Base-by-base conservation (phyloP, 2,113 vertebrate species). In the Centropristis striata region DNA sequence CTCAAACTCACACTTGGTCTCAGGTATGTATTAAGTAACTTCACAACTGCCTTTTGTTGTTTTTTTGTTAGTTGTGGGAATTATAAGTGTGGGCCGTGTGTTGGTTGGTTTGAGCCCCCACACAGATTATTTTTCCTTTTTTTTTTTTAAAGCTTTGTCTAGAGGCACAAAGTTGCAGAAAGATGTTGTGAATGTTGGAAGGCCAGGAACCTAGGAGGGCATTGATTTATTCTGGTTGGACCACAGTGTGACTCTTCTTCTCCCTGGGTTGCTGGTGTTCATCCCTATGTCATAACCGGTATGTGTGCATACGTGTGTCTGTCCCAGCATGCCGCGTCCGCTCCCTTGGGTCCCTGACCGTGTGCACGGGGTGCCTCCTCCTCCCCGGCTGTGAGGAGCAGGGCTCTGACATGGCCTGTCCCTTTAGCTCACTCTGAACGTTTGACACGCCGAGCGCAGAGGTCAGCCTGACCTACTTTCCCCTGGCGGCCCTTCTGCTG, bases 391-490 rank as follows among this genome's bases (percentile, higher is more conserved):
- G 91, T 93, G 93, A 94, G 87, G 86, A 92, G 86, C 88, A 50
- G 86, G 68, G 66, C 87, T 90, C 87, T 90, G 93, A 94, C 93
- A 88, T 39, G 68, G 81, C 89, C 87, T 94, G 94, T 95, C 92
- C 90, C 86, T 94, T 95, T 86, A 83, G 90, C 90, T 94, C 92
- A 90, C 84, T 88, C 83, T 75, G 80, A 89, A 87, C 71, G 72
- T 85, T 91, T 92, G 91, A 94, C 91, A 92, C 67, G 42, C 64
- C 15, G 47, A 82, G 81, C 57, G 14, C 88, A 86, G 91, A 91
- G 92, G 93, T 94, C 90, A 92, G 86, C 80, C 75, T 92, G 93
- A 92, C 91, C 93, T 91, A 90, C 84, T 92, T 94, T 93, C 86
- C 86, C 78, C 88, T 83, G 85, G 88, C 86, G 81, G 81, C 78